phyloP scores from a whole-genome alignment of 2,113 vertebrate genomes.

The Patagioenas fasciata region DNA sequence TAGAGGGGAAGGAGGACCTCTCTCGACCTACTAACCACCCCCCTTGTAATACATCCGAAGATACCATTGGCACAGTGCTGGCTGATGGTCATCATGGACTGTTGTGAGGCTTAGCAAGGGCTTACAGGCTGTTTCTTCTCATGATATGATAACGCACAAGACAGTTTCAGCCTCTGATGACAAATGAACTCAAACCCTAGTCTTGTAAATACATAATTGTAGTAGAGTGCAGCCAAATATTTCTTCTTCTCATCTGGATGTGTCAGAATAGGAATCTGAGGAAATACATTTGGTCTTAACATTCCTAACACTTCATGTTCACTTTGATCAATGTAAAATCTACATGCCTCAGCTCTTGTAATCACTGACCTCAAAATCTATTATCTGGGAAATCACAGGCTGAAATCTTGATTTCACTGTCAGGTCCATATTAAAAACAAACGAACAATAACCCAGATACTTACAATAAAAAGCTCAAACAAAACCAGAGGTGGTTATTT shows the following conservation, averaged over 20 bases:
- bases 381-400: not conserved
- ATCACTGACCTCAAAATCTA: not conserved
- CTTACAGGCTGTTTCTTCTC: not conserved
- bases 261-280: not conserved
- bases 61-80: too few relatives aligned
- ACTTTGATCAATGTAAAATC: not conserved
- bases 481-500: not conserved
- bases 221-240: not conserved
- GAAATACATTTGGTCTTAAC: not conserved
- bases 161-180: not conserved
- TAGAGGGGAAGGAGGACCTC: too few relatives aligned
- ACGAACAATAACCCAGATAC: not conserved
- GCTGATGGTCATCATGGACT: too few relatives aligned
- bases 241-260: not conserved
- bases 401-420: not conserved
- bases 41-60: too few relatives aligned
- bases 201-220: not conserved
- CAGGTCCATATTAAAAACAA: not conserved
- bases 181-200: not conserved
- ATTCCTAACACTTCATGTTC: not conserved
- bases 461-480: not conserved
- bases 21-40: too few relatives aligned
- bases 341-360: not conserved
- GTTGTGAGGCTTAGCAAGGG: not conserved
- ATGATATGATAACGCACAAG: not conserved